phyloP scores from a whole-genome alignment of 2,113 vertebrate genomes.

The Eudyptes chrysolophus region DNA sequence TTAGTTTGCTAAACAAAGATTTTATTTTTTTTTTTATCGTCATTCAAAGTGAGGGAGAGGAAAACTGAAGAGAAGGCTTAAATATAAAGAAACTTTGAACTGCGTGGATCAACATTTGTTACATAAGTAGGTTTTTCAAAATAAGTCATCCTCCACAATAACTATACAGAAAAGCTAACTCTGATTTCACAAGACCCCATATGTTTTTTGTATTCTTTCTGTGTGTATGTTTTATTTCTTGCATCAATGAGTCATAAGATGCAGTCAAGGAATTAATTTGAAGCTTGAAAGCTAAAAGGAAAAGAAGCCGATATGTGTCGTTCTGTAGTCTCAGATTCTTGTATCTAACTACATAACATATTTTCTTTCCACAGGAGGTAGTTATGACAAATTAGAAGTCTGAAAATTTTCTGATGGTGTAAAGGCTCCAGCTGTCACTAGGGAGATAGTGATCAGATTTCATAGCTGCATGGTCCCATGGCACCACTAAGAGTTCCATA shows the following conservation, averaged over 20 bases:
- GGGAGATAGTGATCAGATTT: slow-evolving; percentile 99
- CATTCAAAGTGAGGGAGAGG: not conserved
- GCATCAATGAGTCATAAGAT: slow-evolving; percentile 55
- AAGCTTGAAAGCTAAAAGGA: slow-evolving; percentile 42
- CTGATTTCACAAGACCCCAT: slow-evolving; percentile 15
- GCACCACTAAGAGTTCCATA: slow-evolving; percentile 97
- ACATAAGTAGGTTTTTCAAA: slow-evolving; percentile 9
- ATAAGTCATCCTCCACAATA: not conserved
- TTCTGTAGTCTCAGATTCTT: slow-evolving; percentile 75
- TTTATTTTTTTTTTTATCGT: not conserved
- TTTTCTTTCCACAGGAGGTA: slow-evolving; percentile 99
- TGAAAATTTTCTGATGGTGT: slow-evolving; percentile 99
- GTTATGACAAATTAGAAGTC: slow-evolving; percentile 99
- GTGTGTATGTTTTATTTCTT: slow-evolving; percentile 46
- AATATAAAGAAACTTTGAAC: slow-evolving; percentile 3
- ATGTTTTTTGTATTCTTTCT: slow-evolving; percentile 7
- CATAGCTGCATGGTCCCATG: slow-evolving; percentile 96
- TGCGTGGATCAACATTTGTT: not conserved
- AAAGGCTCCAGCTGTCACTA: slow-evolving; percentile 99
- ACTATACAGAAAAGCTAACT: not conserved
- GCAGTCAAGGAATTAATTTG: slow-evolving; percentile 66
- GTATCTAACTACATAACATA: slow-evolving; percentile 92
- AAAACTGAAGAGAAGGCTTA: not conserved
- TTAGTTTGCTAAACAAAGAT: not conserved
- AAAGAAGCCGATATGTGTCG: slow-evolving; percentile 28